Base-by-base conservation (phyloP, 2,888 invertebrate species). In the Silvanus unidentatus region DNA sequence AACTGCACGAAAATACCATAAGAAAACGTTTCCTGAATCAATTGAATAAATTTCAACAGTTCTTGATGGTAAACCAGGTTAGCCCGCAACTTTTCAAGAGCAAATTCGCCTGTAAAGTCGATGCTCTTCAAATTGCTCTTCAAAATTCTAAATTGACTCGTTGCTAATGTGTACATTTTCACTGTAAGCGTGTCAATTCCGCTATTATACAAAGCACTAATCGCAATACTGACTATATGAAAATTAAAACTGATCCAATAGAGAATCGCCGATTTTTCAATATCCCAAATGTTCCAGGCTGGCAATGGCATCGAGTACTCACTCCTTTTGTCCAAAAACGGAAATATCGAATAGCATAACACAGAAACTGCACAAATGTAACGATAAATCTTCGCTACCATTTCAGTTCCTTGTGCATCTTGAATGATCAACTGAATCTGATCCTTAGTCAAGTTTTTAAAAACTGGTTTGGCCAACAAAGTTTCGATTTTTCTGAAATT, bases 1-100 rank as follows among this genome's bases (percentile, higher is more conserved):
- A 49, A 49, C 22, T 52, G 49, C 22, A 49, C 12, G 15, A 52
- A 47, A 27, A 49, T 43, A 14, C 45, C 40, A 35, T 43, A 42
- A 28, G 49, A 49, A 16, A 45, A 49, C 2, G 38, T 39, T 2
- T 28, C 10, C 11, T 48, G 44, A 13, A 48, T 40, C 16, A 29
- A 22, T 2, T 38, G 39, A n/a, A 42, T 43, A 5, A 43, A 41
- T 11, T 44, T 48, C 6, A 40, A 45, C 39, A 32, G 15, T 42
- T 8, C 35, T 16, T 42, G 12, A 14, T 48, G 44, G 16, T 44
- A 43, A 16, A 45, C n/a, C 10, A 45, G 34, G 1, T 44, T 35
- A 11, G 28, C 35, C 10, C 38, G 11, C 1, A 30, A 16, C n/a
- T 32, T 10, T 9, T 39, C 34, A 13, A 29, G 39, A 13, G 9